A percentile compares a stretch with the other conserved stretches of the same genome.
Conservation (phyloP, 1,140 invertebrate genomes). For the Odontomachus brunneus region DNA sequence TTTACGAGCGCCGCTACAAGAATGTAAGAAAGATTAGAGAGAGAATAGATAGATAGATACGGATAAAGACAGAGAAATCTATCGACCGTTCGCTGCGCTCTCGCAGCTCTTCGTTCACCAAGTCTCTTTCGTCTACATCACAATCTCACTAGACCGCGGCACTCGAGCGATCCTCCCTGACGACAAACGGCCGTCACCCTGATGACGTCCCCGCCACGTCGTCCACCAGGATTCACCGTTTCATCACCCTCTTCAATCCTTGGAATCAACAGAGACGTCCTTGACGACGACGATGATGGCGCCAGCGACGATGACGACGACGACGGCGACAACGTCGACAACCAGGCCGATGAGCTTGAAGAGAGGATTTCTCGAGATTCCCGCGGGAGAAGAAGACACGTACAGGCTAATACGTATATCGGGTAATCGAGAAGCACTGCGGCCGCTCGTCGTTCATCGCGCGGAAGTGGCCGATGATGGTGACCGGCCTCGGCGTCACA, state of each 20-base stretch:
- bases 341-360: neutral
- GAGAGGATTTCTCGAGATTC: constrained; percentile 45
- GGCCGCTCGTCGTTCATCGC: constrained; percentile 48
- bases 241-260: neutral
- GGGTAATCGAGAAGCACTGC: constrained; percentile 71
- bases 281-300: too few species aligned
- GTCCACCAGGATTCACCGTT: neutral
- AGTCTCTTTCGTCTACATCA: constrained; percentile 58
- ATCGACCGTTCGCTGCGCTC: constrained; percentile 44
- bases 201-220: too few species aligned
- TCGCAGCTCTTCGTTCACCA: constrained; percentile 36
- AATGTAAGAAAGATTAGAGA: constrained; percentile 68
- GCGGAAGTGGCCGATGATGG: neutral
- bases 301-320: neutral
- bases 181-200: too few species aligned
- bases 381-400: constrained; percentile 69
- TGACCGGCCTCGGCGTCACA: neutral
- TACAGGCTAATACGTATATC: constrained; percentile 78
- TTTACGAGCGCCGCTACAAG: constrained; percentile 69
- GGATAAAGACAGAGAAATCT: constrained; percentile 67
- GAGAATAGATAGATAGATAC: constrained; percentile 67
- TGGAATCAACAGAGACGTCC: neutral
- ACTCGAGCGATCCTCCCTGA: constrained; percentile 57
- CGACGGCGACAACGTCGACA: constrained; percentile 31
- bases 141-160: constrained; percentile 70